A percentile compares a stretch with the other conserved stretches of the same genome.
Conservation (phyloP, 2,113 vertebrate species). For the Ptychochromis oligacanthus region DNA sequence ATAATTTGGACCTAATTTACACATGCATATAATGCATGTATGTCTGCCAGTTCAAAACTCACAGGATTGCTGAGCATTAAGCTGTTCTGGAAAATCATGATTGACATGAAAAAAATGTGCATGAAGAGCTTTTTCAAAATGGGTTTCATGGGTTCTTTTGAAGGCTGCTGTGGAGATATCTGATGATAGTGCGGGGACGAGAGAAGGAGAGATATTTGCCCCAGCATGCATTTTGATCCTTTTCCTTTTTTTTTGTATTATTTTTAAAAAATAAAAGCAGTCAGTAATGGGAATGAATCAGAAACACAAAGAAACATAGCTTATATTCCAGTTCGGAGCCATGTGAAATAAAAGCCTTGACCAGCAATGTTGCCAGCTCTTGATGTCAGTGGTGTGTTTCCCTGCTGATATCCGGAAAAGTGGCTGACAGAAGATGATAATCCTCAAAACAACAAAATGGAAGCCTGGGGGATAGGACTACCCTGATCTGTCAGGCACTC, state of each 20-base stretch:
- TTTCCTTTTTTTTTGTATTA: slow-evolving; percentile 49
- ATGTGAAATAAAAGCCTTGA: slow-evolving; percentile 56
- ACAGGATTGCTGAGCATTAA: slow-evolving; percentile 44
- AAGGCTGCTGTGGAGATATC: neutral
- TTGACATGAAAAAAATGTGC: slow-evolving; percentile 21
- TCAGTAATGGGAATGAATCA: slow-evolving; percentile 36
- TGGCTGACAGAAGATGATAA: slow-evolving; percentile 74
- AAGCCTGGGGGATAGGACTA: slow-evolving; percentile 46
- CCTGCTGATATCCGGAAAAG: slow-evolving; percentile 58
- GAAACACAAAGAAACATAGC: slow-evolving; percentile 44
- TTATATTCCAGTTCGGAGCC: slow-evolving; percentile 43
- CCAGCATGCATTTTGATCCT: slow-evolving; percentile 54
- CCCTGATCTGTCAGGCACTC: slow-evolving; percentile 71
- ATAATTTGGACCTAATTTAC: slow-evolving; percentile 4
- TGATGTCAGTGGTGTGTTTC: slow-evolving; percentile 43
- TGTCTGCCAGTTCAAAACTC: slow-evolving; percentile 40
- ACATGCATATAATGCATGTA: neutral
- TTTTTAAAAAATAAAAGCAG: slow-evolving; percentile 41
- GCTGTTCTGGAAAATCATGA: slow-evolving; percentile 44
- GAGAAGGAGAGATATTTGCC: slow-evolving; percentile 49
- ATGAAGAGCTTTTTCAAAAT: slow-evolving; percentile 26
- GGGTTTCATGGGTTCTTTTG: slow-evolving; percentile 24
- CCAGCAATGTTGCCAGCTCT: slow-evolving; percentile 34
- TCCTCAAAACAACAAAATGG: slow-evolving; percentile 52
- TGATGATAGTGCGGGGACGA: neutral